A percentile compares a stretch with the other conserved stretches of the same genome.
These are phyloP conservation scores for Sebastes taczanowskii DNA, from an alignment of 2,797 vertebrate species.

Conservation along the genomic window DNA sequence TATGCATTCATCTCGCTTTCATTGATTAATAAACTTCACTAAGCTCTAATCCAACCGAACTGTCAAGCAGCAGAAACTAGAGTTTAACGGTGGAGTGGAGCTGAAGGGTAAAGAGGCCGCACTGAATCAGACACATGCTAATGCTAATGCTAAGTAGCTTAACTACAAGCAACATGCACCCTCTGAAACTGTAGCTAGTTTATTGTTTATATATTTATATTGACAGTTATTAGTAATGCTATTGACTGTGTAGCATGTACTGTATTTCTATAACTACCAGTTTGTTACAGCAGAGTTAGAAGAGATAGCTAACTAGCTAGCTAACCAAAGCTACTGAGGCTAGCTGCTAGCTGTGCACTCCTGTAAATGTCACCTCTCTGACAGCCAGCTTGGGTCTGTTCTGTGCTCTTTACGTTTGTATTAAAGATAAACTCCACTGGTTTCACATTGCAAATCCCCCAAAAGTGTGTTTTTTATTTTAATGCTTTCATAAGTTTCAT, in stretches of 20 bases:
- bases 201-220: neutral
- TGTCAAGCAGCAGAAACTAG: neutral
- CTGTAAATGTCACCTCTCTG: slow-evolving; percentile 67
- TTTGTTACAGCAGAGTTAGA: rapidly evolving
- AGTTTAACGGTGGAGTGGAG: slow-evolving; percentile 28
- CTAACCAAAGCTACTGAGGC: slow-evolving; percentile 7
- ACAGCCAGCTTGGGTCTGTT: slow-evolving; percentile 20
- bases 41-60: rapidly evolving
- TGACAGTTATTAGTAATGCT: rapidly evolving
- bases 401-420: neutral
- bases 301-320: rapidly evolving
- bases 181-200: neutral
- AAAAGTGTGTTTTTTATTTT: neutral
- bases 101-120: slow-evolving; percentile 87
- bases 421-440: neutral
- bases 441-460: neutral
- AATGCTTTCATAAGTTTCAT: neutral
- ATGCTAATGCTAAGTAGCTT: slow-evolving; percentile 20
- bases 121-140: slow-evolving; percentile 62
- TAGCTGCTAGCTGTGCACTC: slow-evolving; percentile 18
- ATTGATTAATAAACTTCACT: rapidly evolving
- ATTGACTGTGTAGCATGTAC: no score
- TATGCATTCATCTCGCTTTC: slow-evolving; percentile 7
- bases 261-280: neutral
- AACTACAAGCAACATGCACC: neutral